Conservation (phyloP, 2,113 vertebrate species). For the Zosterops borbonicus region DNA sequence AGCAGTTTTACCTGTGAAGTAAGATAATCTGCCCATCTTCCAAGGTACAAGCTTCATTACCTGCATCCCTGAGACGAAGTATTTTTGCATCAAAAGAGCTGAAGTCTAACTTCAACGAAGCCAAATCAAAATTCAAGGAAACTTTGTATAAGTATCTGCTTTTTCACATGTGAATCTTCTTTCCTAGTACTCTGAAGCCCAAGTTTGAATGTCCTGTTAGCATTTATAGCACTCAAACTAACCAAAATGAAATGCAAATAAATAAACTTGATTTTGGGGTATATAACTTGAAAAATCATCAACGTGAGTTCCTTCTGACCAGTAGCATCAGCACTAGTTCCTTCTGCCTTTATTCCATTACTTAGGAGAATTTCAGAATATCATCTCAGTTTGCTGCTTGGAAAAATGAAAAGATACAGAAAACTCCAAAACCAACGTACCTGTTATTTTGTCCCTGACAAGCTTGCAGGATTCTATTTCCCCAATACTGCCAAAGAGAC, state of each 20-base stretch:
- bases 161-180: not conserved
- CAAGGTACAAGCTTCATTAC: not conserved
- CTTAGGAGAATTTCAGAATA: not conserved
- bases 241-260: not conserved
- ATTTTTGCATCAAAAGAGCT: not conserved
- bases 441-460: slow-evolving; percentile 98
- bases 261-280: not conserved
- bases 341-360: not conserved
- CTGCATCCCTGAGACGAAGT: not conserved
- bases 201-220: not conserved
- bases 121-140: not conserved
- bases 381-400: not conserved
- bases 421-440: slow-evolving; percentile 68
- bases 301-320: not conserved
- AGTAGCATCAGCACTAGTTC: not conserved
- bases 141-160: not conserved
- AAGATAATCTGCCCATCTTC: not conserved
- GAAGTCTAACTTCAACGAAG: not conserved
- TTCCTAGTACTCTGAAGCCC: not conserved
- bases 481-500: slow-evolving; percentile 95
- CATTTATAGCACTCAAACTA: not conserved
- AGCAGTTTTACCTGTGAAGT: not conserved
- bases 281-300: not conserved
- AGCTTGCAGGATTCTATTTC: slow-evolving; percentile 98
- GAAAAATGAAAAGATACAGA: not conserved